Conservation (phyloP, 2,113 vertebrate species). For the Nibea coibor region DNA sequence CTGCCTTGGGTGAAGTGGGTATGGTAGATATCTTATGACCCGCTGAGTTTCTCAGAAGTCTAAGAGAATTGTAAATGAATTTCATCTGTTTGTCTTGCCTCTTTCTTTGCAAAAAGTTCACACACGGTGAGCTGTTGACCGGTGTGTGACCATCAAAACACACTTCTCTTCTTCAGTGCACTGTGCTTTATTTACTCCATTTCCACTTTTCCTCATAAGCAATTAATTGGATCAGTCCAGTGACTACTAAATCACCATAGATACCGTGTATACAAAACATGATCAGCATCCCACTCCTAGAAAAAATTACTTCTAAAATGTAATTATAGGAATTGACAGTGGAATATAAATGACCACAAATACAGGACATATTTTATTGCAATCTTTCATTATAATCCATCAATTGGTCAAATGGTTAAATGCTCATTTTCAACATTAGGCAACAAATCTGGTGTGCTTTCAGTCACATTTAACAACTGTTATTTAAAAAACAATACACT, state of each 20-base stretch:
- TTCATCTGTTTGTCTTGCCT: neutral
- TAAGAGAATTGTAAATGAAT: neutral
- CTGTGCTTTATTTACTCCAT: neutral
- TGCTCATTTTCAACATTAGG: neutral
- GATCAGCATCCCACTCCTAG: neutral
- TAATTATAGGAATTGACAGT: too few species aligned
- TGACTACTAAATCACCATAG: neutral
- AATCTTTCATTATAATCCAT: neutral
- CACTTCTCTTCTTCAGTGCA: neutral
- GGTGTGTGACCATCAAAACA: neutral
- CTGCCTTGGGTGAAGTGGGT: neutral
- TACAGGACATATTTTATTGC: too few species aligned
- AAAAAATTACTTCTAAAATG: too few species aligned
- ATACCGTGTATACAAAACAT: neutral
- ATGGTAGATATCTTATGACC: conserved; percentile 26
- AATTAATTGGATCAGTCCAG: neutral
- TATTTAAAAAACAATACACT: neutral
- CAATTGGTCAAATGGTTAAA: neutral
- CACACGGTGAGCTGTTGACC: neutral
- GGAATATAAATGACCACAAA: neutral
- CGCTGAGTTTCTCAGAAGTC: conserved; percentile 1
- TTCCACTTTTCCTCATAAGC: neutral
- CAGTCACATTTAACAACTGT: neutral
- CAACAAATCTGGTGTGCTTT: neutral
- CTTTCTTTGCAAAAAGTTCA: neutral